These are phyloP conservation scores for Habrosyne pyritoides DNA, from an alignment of 2,888 invertebrate species.

Conservation along the genomic window DNA sequence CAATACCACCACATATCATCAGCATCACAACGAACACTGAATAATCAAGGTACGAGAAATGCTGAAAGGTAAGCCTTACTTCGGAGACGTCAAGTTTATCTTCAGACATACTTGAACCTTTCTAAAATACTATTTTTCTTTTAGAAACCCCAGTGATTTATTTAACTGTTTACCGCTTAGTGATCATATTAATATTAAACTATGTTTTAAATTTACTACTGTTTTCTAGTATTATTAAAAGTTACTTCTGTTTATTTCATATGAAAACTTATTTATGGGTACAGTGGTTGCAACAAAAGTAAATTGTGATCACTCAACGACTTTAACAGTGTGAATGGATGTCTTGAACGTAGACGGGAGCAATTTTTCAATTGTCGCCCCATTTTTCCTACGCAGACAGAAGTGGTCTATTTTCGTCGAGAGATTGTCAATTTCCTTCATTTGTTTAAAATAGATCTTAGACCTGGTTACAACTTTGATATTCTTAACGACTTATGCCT, in stretches of 20 bases:
- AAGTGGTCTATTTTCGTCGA: constrained; percentile 55
- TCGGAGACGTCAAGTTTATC: constrained; percentile 49
- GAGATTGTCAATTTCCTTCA: constrained; percentile 60
- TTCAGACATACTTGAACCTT: constrained; percentile 32
- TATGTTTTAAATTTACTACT: neutral
- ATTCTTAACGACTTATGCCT: neutral
- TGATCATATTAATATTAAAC: neutral
- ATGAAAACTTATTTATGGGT: neutral
- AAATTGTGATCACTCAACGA: neutral
- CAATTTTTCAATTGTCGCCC: constrained; percentile 68
- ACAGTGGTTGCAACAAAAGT: neutral
- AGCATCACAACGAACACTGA: constrained; percentile 88
- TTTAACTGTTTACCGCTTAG: neutral
- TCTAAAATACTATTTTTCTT: neutral
- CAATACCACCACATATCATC: constrained; percentile 87
- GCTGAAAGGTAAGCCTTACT: constrained; percentile 57
- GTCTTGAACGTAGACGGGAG: constrained; percentile 18
- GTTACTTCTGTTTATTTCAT: too few species aligned
- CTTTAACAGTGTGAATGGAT: constrained; percentile 8
- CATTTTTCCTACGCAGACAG: constrained; percentile 55
- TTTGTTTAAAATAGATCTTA: constrained; percentile 30
- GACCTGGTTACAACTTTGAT: neutral
- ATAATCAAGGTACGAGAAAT: constrained; percentile 86
- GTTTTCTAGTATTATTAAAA: too few species aligned
- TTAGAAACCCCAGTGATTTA: neutral